Evolutionary conservation across 2,888 invertebrate species (phyloP), one percentile per base, ranked within the genome.

Genomic region (Heliconius cydno): DNA sequence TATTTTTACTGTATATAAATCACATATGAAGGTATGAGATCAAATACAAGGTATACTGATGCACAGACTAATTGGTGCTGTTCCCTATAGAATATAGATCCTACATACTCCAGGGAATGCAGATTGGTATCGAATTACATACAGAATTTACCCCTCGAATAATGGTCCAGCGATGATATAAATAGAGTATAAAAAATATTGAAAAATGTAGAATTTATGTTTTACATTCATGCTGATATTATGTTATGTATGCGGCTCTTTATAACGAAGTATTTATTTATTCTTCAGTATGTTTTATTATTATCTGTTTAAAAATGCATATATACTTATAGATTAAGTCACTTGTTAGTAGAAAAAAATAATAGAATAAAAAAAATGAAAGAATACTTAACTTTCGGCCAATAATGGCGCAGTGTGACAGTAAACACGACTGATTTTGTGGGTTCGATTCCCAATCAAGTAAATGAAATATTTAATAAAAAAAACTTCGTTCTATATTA

Each of bases 61-160:
- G 60, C 34, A 73, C 34, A 38, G 73, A 60, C 73, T 73, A 73
- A 73, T 73, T 73, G 73, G n/a, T 60, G 60, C 57, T 34, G n/a
- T 25, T 38, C 73, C 73, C 73, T 38, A 13, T 19, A 60, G 73
- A 38, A 15, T 38, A 13, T 19, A 60, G 73, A 38, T n/a, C 30
- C 72, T 22, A 6, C 30, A 34, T 73, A 25, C 73, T 34, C 73
- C n/a, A 25, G 73, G 73, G 60, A 34, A 1, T 25, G 38, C 73
- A 73, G 60, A 73, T 60, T 60, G 73, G 38, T 9, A 70, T 73
- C 60, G 73, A 38, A 38, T 73, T 73, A 73, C 60, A 25, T 73
- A 34, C n/a, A 73, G 60, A 73, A 25, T 73, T 34, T 73, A 38
- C 34, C 34, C 34, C n/a, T 73, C n/a, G 60, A 73, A 57, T 73